phyloP scores from a whole-genome alignment of 2,888 invertebrate species.

The Alentia gelatinosa region DNA sequence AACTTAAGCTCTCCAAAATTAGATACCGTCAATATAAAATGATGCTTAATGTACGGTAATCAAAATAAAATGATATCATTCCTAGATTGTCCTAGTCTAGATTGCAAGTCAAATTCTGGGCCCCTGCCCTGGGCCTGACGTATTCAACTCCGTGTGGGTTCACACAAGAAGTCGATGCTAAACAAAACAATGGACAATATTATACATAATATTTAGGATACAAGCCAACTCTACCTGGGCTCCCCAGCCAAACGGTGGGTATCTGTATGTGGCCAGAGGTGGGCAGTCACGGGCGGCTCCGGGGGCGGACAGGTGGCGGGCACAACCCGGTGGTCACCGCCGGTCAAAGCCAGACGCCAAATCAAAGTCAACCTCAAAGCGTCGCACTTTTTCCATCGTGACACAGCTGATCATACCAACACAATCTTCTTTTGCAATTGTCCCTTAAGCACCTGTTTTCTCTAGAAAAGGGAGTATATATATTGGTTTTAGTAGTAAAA shows the following conservation, averaged over 20 bases:
- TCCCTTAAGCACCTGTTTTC: background rate
- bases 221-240: background rate
- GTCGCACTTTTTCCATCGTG: background rate
- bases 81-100: background rate
- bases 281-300: background rate
- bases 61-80: background rate
- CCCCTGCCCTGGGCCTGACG: background rate
- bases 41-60: too few species aligned
- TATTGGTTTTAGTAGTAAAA: background rate
- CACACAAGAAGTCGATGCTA: background rate
- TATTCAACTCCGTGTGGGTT: background rate
- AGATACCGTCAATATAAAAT: too few species aligned
- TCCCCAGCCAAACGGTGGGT: conserved; percentile 15
- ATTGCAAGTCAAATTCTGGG: background rate
- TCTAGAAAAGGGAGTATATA: background rate
- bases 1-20: too few species aligned
- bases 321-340: background rate
- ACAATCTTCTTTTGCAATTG: background rate
- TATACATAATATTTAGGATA: background rate
- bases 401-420: background rate
- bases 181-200: background rate
- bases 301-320: background rate
- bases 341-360: background rate
- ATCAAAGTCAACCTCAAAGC: background rate
- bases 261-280: background rate